These are phyloP conservation scores for Ennomos erosarius DNA, from an alignment of 2,888 invertebrate species.

Conservation along the genomic window DNA sequence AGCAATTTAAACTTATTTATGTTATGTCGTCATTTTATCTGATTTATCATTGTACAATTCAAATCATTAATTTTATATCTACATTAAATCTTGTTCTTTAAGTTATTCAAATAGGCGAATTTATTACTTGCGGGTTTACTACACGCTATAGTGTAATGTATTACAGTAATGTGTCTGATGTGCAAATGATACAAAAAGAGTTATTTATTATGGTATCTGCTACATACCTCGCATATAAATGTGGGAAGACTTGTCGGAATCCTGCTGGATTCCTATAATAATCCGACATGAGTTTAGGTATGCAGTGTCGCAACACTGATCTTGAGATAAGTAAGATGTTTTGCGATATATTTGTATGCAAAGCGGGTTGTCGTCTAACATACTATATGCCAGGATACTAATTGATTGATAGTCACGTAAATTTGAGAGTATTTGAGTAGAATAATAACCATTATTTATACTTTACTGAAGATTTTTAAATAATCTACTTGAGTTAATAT, in stretches of 20 bases:
- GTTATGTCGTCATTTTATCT: too few species aligned
- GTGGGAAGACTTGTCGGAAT: conserved; percentile 9
- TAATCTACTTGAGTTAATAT: too few species aligned
- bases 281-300: conserved; percentile 19
- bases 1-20: too few species aligned
- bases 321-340: conserved; percentile 12
- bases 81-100: conserved; percentile 3
- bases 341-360: conserved; percentile 20
- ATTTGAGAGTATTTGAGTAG: background rate
- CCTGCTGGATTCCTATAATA: conserved; percentile 14
- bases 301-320: conserved; percentile 30
- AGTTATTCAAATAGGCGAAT: conserved; percentile 15
- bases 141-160: conserved; percentile 6
- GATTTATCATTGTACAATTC: too few species aligned
- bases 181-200: conserved; percentile 19
- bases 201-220: conserved; percentile 22
- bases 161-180: conserved; percentile 21
- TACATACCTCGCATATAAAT: conserved; percentile 28
- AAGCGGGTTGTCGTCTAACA: conserved; percentile 7
- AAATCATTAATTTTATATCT: too few species aligned
- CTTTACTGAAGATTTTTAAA: too few species aligned
- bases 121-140: conserved; percentile 7
- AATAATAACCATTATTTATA: too few species aligned
- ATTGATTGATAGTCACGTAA: background rate
- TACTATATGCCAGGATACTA: background rate